These are phyloP conservation scores for Aphidius colemani DNA, from an alignment of 2,888 invertebrate species.

Conservation along the genomic window DNA sequence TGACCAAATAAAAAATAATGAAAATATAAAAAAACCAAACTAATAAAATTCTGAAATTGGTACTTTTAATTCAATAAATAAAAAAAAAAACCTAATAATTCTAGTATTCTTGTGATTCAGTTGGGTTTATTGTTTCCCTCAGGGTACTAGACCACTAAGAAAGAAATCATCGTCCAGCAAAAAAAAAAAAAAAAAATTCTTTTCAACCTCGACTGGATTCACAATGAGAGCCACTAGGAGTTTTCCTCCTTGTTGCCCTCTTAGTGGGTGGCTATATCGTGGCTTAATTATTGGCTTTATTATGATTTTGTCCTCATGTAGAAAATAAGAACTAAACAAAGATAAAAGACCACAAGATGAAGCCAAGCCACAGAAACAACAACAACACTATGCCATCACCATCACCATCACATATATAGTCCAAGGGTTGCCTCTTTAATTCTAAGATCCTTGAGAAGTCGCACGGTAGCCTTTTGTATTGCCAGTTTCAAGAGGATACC, in stretches of 20 bases:
- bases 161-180: conserved; percentile 34
- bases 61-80: conserved; percentile 51
- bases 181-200: conserved; percentile 10
- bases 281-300: conserved; percentile 57
- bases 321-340: conserved; percentile 1
- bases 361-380: conserved; percentile 6
- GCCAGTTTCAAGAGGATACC: neutral
- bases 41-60: conserved; percentile 28
- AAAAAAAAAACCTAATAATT: conserved; percentile 52
- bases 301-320: conserved; percentile 50
- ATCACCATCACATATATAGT: neutral
- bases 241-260: conserved; percentile 31
- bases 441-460: too few relatives aligned
- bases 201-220: conserved; percentile 42
- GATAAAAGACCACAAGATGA: too few relatives aligned
- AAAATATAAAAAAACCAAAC: neutral
- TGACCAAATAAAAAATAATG: neutral
- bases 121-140: conserved; percentile 54
- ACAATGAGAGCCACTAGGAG: conserved; percentile 49
- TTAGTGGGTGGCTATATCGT: conserved; percentile 36
- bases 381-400: conserved; percentile 32
- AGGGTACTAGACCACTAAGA: conserved; percentile 21
- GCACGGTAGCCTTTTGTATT: conserved; percentile 13
- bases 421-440: neutral
- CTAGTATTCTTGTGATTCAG: conserved; percentile 52